Conservation (phyloP, 2,888 invertebrate species). For the Orthosia cruda region DNA sequence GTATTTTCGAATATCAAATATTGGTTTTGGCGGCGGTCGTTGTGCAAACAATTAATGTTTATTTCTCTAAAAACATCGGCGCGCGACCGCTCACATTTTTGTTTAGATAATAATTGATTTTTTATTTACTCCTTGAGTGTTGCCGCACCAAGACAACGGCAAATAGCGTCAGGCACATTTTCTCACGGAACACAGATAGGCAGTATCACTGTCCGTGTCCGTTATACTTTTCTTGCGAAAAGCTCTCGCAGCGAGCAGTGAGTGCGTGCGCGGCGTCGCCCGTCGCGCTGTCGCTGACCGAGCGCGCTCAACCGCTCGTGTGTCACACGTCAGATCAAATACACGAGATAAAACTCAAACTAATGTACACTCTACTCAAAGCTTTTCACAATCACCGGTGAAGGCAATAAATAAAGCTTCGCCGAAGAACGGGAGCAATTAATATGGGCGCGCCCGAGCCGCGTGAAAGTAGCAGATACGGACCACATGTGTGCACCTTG, state of each 20-base stretch:
- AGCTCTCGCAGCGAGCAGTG: conserved; percentile 68
- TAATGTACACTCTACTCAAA: conserved; percentile 89
- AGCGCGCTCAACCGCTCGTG: conserved; percentile 81
- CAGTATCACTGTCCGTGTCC: conserved; percentile 62
- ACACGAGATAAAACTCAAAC: conserved; percentile 89
- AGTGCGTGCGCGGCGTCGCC: conserved; percentile 42
- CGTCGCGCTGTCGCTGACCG: conserved; percentile 66
- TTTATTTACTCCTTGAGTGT: conserved; percentile 88
- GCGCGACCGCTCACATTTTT: conserved; percentile 88
- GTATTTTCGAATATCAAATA: conserved; percentile 91
- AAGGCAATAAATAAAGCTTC: conserved; percentile 91
- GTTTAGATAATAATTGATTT: conserved; percentile 90
- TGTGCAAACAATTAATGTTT: conserved; percentile 90
- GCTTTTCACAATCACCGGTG: conserved; percentile 90
- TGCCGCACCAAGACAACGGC: conserved; percentile 83
- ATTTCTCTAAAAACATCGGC: conserved; percentile 91
- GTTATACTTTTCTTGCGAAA: conserved; percentile 79
- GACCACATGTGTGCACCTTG: conserved; percentile 82
- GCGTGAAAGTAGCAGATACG: conserved; percentile 89
- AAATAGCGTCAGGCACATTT: conserved; percentile 81
- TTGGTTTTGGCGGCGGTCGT: conserved; percentile 90
- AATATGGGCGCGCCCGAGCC: conserved; percentile 90
- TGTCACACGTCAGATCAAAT: conserved; percentile 89
- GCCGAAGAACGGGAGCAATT: conserved; percentile 91
- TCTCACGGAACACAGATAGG: conserved; percentile 80